These are phyloP conservation scores for Alviniconcha strummeri DNA, from an alignment of 2,888 invertebrate genomes.

Conservation along the genomic window DNA sequence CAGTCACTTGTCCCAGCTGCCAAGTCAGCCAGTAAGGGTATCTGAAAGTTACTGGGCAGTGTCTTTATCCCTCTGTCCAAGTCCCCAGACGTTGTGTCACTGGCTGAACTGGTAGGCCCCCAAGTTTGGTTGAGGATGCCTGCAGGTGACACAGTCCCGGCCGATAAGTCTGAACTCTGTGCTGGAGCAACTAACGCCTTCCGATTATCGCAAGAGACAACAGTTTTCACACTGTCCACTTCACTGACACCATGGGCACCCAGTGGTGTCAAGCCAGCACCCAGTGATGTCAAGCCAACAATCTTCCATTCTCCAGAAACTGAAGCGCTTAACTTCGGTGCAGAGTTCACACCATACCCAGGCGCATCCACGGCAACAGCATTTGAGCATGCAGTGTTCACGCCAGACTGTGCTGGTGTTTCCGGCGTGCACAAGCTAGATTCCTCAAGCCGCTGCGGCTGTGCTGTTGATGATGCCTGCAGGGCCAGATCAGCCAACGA, in stretches of 20 bases:
- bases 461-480: not conserved
- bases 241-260: too few relatives aligned
- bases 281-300: constrained; percentile 22
- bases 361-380: not conserved
- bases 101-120: not conserved
- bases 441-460: too few relatives aligned
- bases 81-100: not conserved
- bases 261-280: not conserved
- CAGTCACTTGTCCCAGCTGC: constrained; percentile 13
- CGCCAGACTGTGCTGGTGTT: not conserved
- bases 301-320: constrained; percentile 20
- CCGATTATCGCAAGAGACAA: not conserved
- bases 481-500: constrained; percentile 10
- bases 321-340: not conserved
- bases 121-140: not conserved
- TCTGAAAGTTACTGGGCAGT: not conserved
- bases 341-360: not conserved
- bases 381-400: not conserved
- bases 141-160: too few relatives aligned
- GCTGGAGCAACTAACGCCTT: not conserved
- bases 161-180: not conserved
- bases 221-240: not conserved
- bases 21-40: constrained; percentile 5
- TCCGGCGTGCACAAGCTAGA: not conserved
- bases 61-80: not conserved